phyloP scores from a whole-genome alignment of 2,113 vertebrate species.

The Andinoacara biseriatus region DNA sequence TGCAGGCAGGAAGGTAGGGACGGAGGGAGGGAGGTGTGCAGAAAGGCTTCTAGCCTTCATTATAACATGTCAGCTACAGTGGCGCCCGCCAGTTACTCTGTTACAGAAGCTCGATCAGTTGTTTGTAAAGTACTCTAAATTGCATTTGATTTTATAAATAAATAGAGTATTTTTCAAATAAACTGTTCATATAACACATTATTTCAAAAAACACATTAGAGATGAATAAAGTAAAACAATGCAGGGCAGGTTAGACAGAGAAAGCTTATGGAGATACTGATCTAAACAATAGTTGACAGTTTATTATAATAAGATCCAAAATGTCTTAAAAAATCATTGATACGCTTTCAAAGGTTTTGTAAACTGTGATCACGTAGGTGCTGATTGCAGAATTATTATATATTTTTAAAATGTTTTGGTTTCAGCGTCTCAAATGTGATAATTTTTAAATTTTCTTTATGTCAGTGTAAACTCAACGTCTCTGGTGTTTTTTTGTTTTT shows the following conservation, averaged over 20 bases:
- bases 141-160: background rate
- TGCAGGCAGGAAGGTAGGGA: rapidly evolving
- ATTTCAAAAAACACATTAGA: rapidly evolving
- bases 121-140: background rate
- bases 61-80: background rate
- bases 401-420: background rate
- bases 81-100: rapidly evolving
- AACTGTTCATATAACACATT: background rate
- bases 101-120: rapidly evolving
- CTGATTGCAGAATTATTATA: background rate
- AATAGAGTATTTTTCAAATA: background rate
- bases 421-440: background rate
- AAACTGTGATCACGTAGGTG: background rate
- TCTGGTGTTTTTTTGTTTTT: background rate
- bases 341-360: background rate
- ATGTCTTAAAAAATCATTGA: background rate
- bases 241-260: background rate
- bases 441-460: background rate
- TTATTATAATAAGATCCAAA: background rate
- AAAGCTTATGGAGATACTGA: background rate
- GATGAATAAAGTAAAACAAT: background rate
- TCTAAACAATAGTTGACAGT: background rate
- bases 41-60: background rate
- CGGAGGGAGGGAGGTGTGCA: background rate
- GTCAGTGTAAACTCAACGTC: background rate